Percentiles rank a stretch among this genome's conserved stretches.
Conservation (phyloP, 2,888 invertebrate genomes). For the Meghimatium bilineatum region DNA sequence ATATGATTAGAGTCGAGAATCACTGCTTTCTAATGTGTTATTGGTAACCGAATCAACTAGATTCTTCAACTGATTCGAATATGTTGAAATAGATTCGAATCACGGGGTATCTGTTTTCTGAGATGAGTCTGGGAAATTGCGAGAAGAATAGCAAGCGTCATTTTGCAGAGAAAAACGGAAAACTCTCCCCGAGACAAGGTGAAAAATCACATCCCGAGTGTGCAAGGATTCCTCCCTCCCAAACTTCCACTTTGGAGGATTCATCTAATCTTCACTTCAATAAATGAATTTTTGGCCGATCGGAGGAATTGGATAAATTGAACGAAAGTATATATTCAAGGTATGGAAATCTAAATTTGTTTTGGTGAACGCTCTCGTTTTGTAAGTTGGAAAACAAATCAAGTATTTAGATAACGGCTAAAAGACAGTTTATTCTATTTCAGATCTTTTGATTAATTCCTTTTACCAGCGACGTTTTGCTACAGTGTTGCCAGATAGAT, state of each 20-base stretch:
- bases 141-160: slow-evolving; percentile 27
- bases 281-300: slow-evolving; percentile 26
- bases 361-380: background rate
- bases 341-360: background rate
- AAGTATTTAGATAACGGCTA: background rate
- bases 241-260: slow-evolving; percentile 12
- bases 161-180: slow-evolving; percentile 28
- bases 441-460: too few species aligned
- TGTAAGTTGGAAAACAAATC: background rate
- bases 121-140: slow-evolving; percentile 5
- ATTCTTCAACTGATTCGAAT: background rate
- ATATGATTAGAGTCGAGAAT: too few species aligned
- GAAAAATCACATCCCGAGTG: slow-evolving; percentile 25
- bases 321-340: background rate
- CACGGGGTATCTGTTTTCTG: background rate
- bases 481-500: too few species aligned
- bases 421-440: too few species aligned
- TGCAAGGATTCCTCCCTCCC: slow-evolving; percentile 6
- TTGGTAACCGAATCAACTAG: background rate
- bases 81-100: slow-evolving; percentile 1
- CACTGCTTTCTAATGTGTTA: background rate
- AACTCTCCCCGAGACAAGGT: slow-evolving; percentile 10
- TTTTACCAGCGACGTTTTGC: too few species aligned
- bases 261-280: slow-evolving; percentile 33
- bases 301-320: background rate